These are phyloP conservation scores for Malurus leucopterus DNA, from an alignment of 2,797 vertebrate species.

Conservation along the genomic window DNA sequence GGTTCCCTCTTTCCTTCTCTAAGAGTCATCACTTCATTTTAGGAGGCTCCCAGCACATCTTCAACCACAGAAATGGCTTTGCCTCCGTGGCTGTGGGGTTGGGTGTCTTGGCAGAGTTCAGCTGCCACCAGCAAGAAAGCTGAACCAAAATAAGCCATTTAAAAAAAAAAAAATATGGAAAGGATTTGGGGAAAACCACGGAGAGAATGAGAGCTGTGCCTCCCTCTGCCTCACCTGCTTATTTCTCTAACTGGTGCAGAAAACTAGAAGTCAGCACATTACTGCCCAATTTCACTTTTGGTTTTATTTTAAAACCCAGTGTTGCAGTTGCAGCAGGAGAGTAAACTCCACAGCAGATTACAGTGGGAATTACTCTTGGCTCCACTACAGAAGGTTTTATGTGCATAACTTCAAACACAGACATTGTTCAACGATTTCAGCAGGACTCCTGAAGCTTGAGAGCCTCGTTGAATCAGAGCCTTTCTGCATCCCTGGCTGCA, in stretches of 20 bases:
- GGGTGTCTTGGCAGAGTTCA: not conserved
- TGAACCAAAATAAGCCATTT: not conserved
- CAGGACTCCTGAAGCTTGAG: not conserved
- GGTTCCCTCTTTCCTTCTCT: not conserved
- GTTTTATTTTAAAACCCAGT: not conserved
- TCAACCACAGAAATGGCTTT: not conserved
- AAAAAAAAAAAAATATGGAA: not conserved
- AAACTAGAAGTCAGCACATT: not conserved
- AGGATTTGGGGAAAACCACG: not conserved
- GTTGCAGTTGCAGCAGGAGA: not conserved
- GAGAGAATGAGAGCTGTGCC: not conserved
- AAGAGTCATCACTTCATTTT: not conserved
- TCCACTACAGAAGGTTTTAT: not conserved
- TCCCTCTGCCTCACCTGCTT: not conserved
- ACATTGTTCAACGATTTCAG: conserved; percentile 17
- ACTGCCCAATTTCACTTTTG: not conserved
- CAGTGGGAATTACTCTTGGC: not conserved
- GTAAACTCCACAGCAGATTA: not conserved
- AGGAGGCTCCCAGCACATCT: not conserved
- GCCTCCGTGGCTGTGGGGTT: not conserved
- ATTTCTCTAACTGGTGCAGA: not conserved
- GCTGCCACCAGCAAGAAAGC: not conserved
- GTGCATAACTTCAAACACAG: not conserved
- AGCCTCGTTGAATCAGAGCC: conserved; percentile 30
- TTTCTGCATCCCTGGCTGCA: not conserved